Evolutionary conservation across 2,797 vertebrate genomes (phyloP), one percentile per base, ranked within the genome.

Genomic region (Notolepis coatsorum): DNA sequence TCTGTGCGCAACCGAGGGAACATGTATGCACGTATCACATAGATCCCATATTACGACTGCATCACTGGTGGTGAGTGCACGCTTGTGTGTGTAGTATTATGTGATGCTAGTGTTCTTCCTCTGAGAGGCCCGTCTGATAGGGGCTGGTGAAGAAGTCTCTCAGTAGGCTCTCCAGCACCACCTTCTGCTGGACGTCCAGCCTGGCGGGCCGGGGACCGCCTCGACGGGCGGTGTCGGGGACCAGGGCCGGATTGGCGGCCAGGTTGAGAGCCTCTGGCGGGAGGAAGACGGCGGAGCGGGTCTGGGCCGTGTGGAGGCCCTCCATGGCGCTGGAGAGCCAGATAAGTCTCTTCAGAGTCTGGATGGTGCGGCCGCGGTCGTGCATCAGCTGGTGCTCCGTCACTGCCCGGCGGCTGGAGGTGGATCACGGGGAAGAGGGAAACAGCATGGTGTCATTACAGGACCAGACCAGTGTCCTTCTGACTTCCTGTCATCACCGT

Each of bases 301-400:
- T 73, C 69, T 90, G 88, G 10, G 94, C 92, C 0, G 91, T 94
- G 88, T 95, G 93, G 38, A 94, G 90, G 0, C 89, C 89, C 6
- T 91, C 88, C 2, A 93, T 89, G 56, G 88, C 89, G 0, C 90
- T 91, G 2, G 91, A 93, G 20, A 95, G 88, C 94, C 94, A 94
- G 77, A 91, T 89, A 42, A 94, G 80, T 6, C 94, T 88, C 85
- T 93, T 94, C 27, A 95, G 87, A 54, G 90, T 93, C 73, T 95
- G 94, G 4, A 93, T 89, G 3, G 80, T 89, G 48, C 84, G 81
- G 53, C 94, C 0, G 8, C 92, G 92, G 68, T 94, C 90, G 39
- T 93, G 92, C 90, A 93, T 84, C 68, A 93, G 79, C 87, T 93
- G 92, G 77, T 94, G 91, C 63, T 94, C 93, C 0, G 88, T 85